Evolutionary conservation across 2,888 invertebrate genomes (phyloP).

Genomic region (Microchrysa polita): DNA sequence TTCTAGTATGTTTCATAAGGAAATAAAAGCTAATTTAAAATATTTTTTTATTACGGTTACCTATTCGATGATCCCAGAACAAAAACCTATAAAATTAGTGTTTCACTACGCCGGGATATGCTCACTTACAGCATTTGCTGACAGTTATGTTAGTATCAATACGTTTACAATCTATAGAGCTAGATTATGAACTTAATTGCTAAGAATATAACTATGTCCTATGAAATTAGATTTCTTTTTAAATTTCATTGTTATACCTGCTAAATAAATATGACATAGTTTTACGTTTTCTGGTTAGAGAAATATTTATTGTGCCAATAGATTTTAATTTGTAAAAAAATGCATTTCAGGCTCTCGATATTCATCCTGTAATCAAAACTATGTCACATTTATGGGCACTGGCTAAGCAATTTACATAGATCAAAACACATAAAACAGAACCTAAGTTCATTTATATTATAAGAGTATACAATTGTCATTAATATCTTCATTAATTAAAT

Average conservation of each 20-base stretch:
- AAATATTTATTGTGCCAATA: too few species aligned
- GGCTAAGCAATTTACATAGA: conserved; percentile 20
- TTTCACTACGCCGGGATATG: conserved; percentile 5
- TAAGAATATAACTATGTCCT: neutral
- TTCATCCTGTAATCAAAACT: too few species aligned
- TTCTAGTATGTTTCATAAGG: neutral
- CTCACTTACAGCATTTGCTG: neutral
- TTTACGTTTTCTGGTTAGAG: too few species aligned
- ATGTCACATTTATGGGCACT: too few species aligned
- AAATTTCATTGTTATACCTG: neutral
- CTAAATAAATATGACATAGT: too few species aligned
- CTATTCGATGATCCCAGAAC: neutral
- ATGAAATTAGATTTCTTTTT: neutral
- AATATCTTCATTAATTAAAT: neutral
- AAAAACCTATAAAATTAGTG: neutral
- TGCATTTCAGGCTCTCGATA: too few species aligned
- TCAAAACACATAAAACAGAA: conserved; percentile 6
- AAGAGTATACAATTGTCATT: neutral
- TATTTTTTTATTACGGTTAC: too few species aligned
- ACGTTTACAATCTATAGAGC: conserved; percentile 1
- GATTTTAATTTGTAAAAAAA: too few species aligned
- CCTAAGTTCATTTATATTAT: conserved; percentile 12
- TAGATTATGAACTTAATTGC: conserved; percentile 7
- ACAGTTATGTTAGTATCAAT: neutral
- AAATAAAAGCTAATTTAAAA: neutral